Evolutionary conservation across 2,888 invertebrate genomes (phyloP).

Genomic region (Spodoptera littoralis): DNA sequence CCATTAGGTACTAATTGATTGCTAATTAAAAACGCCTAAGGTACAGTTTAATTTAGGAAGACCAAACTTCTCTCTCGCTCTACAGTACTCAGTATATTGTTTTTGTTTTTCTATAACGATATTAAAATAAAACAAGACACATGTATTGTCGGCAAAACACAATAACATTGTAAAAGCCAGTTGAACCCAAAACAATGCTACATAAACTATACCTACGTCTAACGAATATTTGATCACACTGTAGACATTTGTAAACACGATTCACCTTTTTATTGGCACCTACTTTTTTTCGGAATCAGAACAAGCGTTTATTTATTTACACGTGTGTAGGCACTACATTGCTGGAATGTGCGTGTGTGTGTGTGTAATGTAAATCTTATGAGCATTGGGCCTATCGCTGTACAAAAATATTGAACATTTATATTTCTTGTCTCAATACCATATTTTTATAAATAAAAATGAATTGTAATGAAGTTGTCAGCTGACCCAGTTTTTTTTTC

Average conservation of each 20-base stretch:
- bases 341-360: constrained; percentile 25
- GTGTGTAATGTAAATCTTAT: constrained; percentile 38
- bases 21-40: no score
- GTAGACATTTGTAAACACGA: constrained; percentile 28
- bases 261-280: constrained; percentile 36
- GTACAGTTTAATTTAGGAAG: no score
- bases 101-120: no score
- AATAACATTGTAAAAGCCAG: background rate
- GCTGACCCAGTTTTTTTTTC: no score
- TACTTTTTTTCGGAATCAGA: constrained; percentile 41
- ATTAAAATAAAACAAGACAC: no score
- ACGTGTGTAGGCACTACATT: constrained; percentile 8
- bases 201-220: constrained; percentile 12
- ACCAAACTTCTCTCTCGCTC: no score
- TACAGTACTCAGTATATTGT: no score
- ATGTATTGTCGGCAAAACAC: background rate
- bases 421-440: no score
- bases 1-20: no score
- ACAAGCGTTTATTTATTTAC: constrained; percentile 44
- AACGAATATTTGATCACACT: constrained; percentile 37
- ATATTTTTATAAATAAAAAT: no score
- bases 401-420: no score
- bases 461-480: no score
- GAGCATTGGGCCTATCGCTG: background rate
- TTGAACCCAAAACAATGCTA: constrained; percentile 7